phyloP scores from a whole-genome alignment of 2,888 invertebrate species.

The Lepidocyrtinus sp. region DNA sequence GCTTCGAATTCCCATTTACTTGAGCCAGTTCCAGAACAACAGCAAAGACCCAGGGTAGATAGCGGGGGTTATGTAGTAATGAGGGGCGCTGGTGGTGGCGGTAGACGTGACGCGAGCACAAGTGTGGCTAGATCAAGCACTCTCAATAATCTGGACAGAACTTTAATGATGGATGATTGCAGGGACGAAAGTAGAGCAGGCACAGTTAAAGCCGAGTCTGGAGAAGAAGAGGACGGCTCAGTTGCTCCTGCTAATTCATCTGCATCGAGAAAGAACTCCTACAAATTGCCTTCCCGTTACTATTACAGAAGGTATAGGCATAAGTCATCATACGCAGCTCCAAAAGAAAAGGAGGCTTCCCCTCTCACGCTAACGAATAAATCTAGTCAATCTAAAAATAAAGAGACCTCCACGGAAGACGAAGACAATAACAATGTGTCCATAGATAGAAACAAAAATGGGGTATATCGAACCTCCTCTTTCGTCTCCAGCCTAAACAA shows the following conservation, averaged over 20 bases:
- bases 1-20: conserved; percentile 65
- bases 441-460: conserved; percentile 2
- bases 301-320: conserved; percentile 68
- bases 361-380: conserved; percentile 83
- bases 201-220: conserved; percentile 53
- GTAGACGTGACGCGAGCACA: conserved; percentile 70
- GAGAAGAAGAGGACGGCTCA: conserved; percentile 42
- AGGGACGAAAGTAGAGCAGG: conserved; percentile 56
- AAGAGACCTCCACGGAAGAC: conserved; percentile 50
- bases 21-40: conserved; percentile 67
- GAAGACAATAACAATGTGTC: conserved; percentile 67
- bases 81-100: conserved; percentile 35
- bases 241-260: conserved; percentile 7
- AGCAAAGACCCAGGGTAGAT: conserved; percentile 45
- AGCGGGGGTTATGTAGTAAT: conserved; percentile 48
- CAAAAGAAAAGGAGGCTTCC: conserved; percentile 85
- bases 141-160: conserved; percentile 61
- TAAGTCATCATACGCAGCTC: conserved; percentile 72
- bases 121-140: conserved; percentile 73
- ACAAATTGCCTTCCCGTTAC: conserved; percentile 68
- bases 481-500: not conserved
- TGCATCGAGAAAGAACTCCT: conserved; percentile 59
- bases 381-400: conserved; percentile 22
- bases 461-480: conserved; percentile 20
- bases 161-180: conserved; percentile 52